Base-by-base conservation (phyloP, 2,797 vertebrate species). In the Anabacerthia variegaticeps region DNA sequence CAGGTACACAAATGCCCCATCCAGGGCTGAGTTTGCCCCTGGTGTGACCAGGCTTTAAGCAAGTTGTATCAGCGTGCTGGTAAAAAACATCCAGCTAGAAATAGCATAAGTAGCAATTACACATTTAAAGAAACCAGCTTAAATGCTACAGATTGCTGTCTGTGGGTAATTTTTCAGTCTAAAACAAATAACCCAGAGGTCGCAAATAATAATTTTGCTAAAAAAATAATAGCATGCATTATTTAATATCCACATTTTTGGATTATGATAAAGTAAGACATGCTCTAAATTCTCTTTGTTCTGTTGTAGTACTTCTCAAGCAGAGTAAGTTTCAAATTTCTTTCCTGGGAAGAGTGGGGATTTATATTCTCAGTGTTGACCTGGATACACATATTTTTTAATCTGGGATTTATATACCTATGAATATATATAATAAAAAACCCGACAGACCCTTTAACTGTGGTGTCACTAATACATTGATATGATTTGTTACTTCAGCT, bases 401-500 rank as follows among this genome's bases (percentile, higher is more conserved):
- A 52, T 85, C 62, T 88, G 39, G 84, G 75, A 92, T 95, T 96
- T 92, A 89, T 93, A 58, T 94, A 87, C 34, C n/a, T 56, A 66
- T 95, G 66, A 81, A 95, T 96, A 93, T 92, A 49, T 93, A 68
- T 96, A 89, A 93, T 85, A 81, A 85, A 88, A 92, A 77, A 61
- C 65, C 90, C 93, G 94, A 85, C 88, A 96, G 83, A 94, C 51
- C 48, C 79, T 97, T 96, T 92, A 96, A 90, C 79, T 93, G 12
- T 43, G 72, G 69, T 97, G 85, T 96, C 91, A 96, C 49, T 93
- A 78, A 80, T 69, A 89, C 9, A 17, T 68, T 59, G 69, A 55
- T 65, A 81, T 97, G 96, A 97, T 98, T 96, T 96, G 79, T 96
- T 97, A 96, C 87, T 43, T 97, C 69, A 90, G 92, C 34, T 23